A percentile compares a stretch with the other conserved stretches of the same genome.
These are phyloP conservation scores for Microcebus tavaratra DNA, from an alignment of 2,113 vertebrate species.

Conservation along the genomic window DNA sequence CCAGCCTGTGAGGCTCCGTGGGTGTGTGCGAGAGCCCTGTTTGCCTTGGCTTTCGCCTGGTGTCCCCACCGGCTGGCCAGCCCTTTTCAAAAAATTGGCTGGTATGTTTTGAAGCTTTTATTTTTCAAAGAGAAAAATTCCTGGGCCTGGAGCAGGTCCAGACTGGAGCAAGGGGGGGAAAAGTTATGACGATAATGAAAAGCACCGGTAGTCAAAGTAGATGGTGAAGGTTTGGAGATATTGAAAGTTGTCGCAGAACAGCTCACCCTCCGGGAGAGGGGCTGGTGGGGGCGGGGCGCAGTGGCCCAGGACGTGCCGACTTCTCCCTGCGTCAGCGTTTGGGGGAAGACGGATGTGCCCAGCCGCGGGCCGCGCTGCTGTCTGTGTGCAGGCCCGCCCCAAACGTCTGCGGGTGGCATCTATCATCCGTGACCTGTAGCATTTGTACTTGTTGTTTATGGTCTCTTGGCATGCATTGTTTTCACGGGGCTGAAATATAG, in stretches of 20 bases:
- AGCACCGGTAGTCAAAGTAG: not conserved
- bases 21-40: not conserved
- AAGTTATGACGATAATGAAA: not conserved
- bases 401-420: conserved; percentile 73
- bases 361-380: not conserved
- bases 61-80: not conserved
- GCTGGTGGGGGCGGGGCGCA: not conserved
- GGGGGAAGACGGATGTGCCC: conserved; percentile 68
- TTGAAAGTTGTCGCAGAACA: not conserved
- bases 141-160: not conserved
- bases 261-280: not conserved
- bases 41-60: conserved; percentile 49
- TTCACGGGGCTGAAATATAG: conserved; percentile 84
- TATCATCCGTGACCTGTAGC: conserved; percentile 84
- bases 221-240: not conserved
- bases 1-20: not conserved
- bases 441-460: conserved; percentile 84
- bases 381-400: conserved; percentile 46
- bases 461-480: conserved; percentile 83
- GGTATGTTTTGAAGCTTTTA: conserved; percentile 43
- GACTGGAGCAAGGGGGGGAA: not conserved
- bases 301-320: not conserved
- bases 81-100: conserved; percentile 42
- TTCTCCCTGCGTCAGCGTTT: conserved; percentile 64
- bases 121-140: conserved; percentile 55